Percentiles rank a stretch among this genome's conserved stretches.
These are phyloP conservation scores for Heliornis fulica DNA, from an alignment of 2,113 vertebrate species.

Conservation along the genomic window DNA sequence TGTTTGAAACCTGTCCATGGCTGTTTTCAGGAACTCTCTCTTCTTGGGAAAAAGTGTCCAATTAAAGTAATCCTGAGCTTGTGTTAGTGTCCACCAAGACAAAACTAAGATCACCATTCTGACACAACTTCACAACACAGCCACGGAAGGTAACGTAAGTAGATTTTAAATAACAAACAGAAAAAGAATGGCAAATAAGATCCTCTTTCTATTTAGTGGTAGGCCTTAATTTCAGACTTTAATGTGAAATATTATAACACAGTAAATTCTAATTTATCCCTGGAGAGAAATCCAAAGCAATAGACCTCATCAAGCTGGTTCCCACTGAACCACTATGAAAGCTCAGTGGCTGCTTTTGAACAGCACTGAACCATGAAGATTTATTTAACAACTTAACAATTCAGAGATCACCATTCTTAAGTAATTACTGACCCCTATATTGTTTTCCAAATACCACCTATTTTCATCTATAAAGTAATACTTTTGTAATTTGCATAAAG, in stretches of 20 bases:
- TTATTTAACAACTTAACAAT: background rate
- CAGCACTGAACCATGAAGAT: background rate
- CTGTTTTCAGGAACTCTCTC: background rate
- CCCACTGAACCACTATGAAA: background rate
- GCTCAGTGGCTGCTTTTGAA: background rate
- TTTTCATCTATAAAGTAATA: background rate
- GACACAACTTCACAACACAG: background rate
- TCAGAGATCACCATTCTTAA: background rate
- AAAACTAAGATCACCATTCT: background rate
- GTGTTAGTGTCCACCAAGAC: background rate
- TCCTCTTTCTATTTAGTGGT: background rate
- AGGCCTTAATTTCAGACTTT: background rate
- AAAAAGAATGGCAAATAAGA: background rate
- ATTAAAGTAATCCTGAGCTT: background rate
- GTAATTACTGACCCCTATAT: background rate
- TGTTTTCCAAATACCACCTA: background rate
- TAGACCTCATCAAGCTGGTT: background rate
- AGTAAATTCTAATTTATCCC: background rate
- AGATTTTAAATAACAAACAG: background rate
- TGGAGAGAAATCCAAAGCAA: background rate
- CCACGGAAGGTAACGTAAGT: background rate
- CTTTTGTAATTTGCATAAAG: background rate
- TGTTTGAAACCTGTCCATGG: background rate
- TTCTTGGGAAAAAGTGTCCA: background rate
- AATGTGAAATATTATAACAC: background rate